These are phyloP conservation scores for Ommatoiulus sabulosus DNA, from an alignment of 2,888 invertebrate species.

Conservation along the genomic window DNA sequence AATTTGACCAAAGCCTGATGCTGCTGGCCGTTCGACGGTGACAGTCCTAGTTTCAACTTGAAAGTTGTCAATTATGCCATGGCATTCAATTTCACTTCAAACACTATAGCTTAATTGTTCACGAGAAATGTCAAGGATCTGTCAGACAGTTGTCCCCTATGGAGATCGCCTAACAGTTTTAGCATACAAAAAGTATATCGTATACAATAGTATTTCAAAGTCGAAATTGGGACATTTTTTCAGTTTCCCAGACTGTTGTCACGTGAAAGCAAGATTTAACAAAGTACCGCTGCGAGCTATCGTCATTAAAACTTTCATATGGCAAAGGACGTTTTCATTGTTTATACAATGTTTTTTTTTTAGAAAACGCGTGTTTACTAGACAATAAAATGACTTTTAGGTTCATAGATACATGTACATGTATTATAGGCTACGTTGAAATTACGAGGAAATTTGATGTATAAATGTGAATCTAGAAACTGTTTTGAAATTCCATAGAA, in stretches of 20 bases:
- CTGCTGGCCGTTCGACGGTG: neutral
- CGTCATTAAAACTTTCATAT: constrained; percentile 17
- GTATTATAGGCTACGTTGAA: no score
- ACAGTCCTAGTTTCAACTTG: neutral
- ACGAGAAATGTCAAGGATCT: constrained; percentile 41
- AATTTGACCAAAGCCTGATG: neutral
- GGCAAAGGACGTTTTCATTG: constrained; percentile 6
- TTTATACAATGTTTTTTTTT: neutral
- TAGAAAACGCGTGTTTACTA: neutral
- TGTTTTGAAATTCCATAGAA: no score
- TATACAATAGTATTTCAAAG: neutral
- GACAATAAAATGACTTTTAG: neutral
- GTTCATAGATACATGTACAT: neutral
- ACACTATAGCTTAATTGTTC: constrained; percentile 16
- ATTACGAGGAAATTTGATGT: no score
- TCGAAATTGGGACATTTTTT: constrained; percentile 47
- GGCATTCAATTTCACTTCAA: constrained; percentile 42
- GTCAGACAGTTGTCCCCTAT: constrained; percentile 45
- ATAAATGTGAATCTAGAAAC: no score
- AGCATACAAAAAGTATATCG: neutral
- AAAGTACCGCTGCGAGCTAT: constrained; percentile 28
- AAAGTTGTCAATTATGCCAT: neutral
- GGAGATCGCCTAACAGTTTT: neutral
- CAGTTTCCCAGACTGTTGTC: constrained; percentile 31
- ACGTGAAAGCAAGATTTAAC: neutral